phyloP scores from a whole-genome alignment of 2,113 vertebrate genomes.

The Ginglymostoma cirratum region DNA sequence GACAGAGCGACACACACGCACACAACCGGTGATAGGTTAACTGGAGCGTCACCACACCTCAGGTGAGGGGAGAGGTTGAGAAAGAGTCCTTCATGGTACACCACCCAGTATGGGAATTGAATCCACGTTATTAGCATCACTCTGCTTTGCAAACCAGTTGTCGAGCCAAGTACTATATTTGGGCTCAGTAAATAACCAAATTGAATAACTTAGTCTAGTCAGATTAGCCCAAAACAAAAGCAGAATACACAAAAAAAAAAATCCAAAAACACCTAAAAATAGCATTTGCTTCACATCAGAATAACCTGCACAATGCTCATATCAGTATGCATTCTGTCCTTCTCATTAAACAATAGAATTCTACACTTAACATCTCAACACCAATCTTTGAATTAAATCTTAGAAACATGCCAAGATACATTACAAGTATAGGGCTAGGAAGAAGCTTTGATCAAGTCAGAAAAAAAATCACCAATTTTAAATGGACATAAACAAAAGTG shows the following conservation, averaged over 20 bases:
- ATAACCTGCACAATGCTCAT: neutral
- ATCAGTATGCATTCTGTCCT: neutral
- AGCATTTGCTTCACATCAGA: neutral
- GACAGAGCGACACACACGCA: too few relatives aligned
- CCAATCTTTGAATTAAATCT: neutral
- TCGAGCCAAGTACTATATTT: neutral
- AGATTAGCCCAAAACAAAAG: neutral
- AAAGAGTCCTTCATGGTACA: too few relatives aligned
- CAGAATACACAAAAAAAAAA: neutral
- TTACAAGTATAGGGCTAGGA: neutral
- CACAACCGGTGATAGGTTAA: too few relatives aligned
- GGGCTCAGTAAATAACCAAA: neutral
- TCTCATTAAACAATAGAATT: neutral
- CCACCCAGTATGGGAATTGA: too few relatives aligned
- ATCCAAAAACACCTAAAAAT: neutral
- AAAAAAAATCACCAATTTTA: neutral
- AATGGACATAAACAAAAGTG: neutral
- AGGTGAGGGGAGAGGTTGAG: too few relatives aligned
- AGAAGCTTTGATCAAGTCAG: neutral
- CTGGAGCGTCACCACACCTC: too few relatives aligned
- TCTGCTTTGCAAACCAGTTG: too few relatives aligned
- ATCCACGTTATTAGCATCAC: too few relatives aligned
- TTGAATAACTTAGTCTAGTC: neutral
- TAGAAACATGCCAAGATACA: neutral
- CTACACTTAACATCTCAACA: neutral